Percentiles rank a stretch among this genome's conserved stretches.
phyloP scores from a whole-genome alignment of 64 coral and sea anemone species.

The Platygyra sinensis region DNA sequence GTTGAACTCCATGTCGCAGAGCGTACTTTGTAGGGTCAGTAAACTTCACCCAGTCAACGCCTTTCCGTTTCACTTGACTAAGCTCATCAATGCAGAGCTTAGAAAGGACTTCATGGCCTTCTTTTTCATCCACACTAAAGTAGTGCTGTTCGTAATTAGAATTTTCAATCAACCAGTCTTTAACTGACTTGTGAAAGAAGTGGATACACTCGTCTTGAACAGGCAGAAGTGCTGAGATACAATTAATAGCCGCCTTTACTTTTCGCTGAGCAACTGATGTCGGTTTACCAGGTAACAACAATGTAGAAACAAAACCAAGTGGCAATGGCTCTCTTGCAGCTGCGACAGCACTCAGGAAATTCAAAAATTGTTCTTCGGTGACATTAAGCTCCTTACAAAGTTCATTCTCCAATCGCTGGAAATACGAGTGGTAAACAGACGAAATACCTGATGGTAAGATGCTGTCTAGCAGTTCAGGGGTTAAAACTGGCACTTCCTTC shows the following conservation, averaged over 20 bases:
- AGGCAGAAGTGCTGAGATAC: slow-evolving; percentile 4
- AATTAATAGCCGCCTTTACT: background rate
- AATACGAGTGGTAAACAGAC: slow-evolving; percentile 50
- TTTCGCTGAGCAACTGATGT: background rate
- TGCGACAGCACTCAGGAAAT: slow-evolving; percentile 29
- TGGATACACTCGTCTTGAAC: slow-evolving; percentile 6
- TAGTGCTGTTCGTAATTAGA: background rate
- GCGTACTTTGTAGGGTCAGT: slow-evolving; percentile 16
- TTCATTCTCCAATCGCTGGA: background rate
- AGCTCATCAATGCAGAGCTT: slow-evolving; percentile 7
- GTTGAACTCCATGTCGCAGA: background rate
- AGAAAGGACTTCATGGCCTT: slow-evolving; percentile 5
- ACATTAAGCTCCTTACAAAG: background rate
- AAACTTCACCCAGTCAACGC: background rate
- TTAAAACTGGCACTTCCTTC: background rate
- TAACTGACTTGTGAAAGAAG: background rate
- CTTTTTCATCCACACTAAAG: background rate
- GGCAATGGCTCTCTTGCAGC: slow-evolving; percentile 43
- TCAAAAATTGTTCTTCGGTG: slow-evolving; percentile 18
- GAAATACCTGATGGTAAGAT: slow-evolving; percentile 15
- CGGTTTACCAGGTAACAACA: background rate
- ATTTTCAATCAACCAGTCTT: slow-evolving; percentile 32
- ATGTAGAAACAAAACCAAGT: background rate
- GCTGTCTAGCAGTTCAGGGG: background rate
- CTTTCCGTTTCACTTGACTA: background rate